phyloP scores from a whole-genome alignment of 2,888 invertebrate genomes.

The Archaeoteleia sp. region DNA sequence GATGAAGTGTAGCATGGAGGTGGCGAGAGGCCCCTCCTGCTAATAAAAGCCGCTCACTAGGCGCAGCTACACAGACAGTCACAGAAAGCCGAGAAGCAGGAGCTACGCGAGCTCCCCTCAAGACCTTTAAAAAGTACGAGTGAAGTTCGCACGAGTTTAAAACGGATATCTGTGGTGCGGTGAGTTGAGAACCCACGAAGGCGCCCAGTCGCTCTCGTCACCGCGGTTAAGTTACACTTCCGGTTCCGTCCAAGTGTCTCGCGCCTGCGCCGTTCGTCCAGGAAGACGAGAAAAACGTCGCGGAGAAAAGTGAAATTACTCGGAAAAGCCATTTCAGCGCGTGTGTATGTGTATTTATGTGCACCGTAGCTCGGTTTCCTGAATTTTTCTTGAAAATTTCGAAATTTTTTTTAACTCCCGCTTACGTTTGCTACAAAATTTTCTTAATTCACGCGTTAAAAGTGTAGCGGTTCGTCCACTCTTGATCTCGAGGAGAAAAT shows the following conservation, averaged over 20 bases:
- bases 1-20: constrained; percentile 70
- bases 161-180: constrained; percentile 53
- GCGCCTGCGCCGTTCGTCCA: constrained; percentile 23
- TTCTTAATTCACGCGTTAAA: neutral
- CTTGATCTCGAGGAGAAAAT: constrained; percentile 56
- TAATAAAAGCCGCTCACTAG: constrained; percentile 75
- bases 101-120: constrained; percentile 65
- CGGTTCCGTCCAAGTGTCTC: constrained; percentile 26
- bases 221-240: constrained; percentile 47
- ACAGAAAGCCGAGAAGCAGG: constrained; percentile 72
- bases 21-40: constrained; percentile 73
- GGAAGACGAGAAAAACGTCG: constrained; percentile 1
- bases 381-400: too few species aligned
- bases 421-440: too few species aligned
- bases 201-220: constrained; percentile 2
- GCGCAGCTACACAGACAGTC: constrained; percentile 73
- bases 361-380: too few species aligned
- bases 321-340: too few species aligned
- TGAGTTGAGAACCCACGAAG: constrained; percentile 53
- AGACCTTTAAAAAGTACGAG: constrained; percentile 57
- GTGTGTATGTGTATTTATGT: too few species aligned
- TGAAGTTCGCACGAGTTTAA: constrained; percentile 57
- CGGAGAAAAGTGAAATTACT: too few species aligned
- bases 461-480: constrained; percentile 29
- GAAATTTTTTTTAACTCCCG: too few species aligned